Base-by-base conservation (phyloP, 1,140 invertebrate genomes). In the Caligus rogercresseyi region DNA sequence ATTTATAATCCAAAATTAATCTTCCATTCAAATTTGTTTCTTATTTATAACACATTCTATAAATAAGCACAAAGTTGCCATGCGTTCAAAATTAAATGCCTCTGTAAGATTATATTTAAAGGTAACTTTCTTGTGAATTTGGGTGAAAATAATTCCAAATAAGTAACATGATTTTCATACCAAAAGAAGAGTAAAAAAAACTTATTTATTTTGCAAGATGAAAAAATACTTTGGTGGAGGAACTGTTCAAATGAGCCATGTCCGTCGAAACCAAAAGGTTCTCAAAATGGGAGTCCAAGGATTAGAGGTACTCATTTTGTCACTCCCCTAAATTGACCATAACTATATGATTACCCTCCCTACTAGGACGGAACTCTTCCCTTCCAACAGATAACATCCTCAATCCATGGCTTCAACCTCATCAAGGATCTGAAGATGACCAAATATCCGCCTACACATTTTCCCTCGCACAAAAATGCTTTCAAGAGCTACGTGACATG, bases 311-410 rank as follows among this genome's bases (percentile, higher is more conserved):
- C 7, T 11, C n/a, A 7, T 43, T 11, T 43, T 7, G n/a, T 43
- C n/a, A 11, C 7, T 43, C n/a, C n/a, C n/a, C 7, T 11, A 43
- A 43, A 43, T 43, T 11, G 7, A 43, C 31, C 31, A 11, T 43
- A 7, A 43, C n/a, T 43, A 43, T n/a, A 43, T 11, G 7, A 43
- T 43, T 7, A 7, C 31, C n/a, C n/a, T n/a, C 24, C 1, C 69
- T 92, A 92, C 77, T 91, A 97, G 78, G 90, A 95, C 79, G 93
- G 93, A 13, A 95, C 93, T 0, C 62, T 90, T 31, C 78, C 89
- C 43, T 97, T 89, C 74, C 73, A 94, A 18, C 84, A 87, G 15
- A 89, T 97, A 67, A 74, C 86, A 14, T 77, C 85, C 1, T 70
- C 97, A 1, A 79, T 81, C 65, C 80, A 88, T 75, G 89, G 90